phyloP scores from a whole-genome alignment of 2,888 invertebrate species.

The Panopea generosa region DNA sequence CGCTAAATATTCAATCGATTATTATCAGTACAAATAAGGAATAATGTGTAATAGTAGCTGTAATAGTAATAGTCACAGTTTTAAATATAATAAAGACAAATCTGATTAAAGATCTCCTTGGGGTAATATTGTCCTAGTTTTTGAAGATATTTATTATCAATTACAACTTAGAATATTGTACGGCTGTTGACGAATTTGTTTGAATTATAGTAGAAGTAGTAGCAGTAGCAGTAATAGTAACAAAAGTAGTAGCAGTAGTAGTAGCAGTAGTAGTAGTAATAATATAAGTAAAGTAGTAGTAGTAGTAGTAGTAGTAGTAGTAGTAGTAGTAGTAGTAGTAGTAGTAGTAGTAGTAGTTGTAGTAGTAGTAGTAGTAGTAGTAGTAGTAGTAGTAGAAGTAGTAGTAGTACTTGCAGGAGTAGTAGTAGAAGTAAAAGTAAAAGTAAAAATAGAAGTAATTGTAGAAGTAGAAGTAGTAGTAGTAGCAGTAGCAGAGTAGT shows the following conservation, averaged over 20 bases:
- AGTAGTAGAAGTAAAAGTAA: conserved; percentile 1
- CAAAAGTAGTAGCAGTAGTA: too few species aligned
- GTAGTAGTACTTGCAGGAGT: not conserved
- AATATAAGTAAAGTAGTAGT: conserved; percentile 4
- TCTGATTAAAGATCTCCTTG: too few species aligned
- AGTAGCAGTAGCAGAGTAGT: not conserved
- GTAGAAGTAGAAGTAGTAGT: conserved; percentile 2
- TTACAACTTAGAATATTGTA: not conserved
- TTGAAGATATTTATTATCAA: not conserved
- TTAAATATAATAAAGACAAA: not conserved
- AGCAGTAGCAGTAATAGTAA: not conserved
- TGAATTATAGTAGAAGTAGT: not conserved
- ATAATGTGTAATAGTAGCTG: not conserved
- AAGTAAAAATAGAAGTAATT: not conserved
- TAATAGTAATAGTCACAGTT: not conserved
- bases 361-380: conserved; percentile 9
- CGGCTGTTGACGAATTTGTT: not conserved
- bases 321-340: conserved; percentile 3
- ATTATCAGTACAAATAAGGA: not conserved
- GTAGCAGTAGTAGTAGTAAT: conserved; percentile 6
- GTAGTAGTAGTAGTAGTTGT: conserved; percentile 7
- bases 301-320: conserved; percentile 2
- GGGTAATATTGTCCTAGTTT: not conserved
- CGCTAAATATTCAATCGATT: too few species aligned
- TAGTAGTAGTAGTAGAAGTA: conserved; percentile 10